Conservation (phyloP, 2,113 vertebrate species). For the Lagopus muta region DNA sequence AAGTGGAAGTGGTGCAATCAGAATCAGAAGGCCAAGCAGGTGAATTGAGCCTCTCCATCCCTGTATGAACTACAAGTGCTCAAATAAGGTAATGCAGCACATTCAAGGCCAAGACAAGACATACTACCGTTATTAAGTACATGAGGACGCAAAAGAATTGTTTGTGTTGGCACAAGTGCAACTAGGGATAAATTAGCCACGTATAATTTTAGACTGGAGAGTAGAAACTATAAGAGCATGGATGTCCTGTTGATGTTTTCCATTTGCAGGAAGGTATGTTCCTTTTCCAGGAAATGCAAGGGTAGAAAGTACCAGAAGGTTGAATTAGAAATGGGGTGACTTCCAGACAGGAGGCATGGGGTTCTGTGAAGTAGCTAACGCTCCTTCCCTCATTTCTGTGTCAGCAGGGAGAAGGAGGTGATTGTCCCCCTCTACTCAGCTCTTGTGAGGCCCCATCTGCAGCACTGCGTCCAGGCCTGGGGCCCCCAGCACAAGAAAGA, state of each 20-base stretch:
- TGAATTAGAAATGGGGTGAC: not conserved
- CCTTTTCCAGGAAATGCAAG: not conserved
- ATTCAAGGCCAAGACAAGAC: not conserved
- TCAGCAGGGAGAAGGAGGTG: too few species aligned
- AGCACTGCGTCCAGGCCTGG: too few species aligned
- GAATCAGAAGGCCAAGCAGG: rapidly evolving
- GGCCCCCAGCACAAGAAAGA: too few species aligned
- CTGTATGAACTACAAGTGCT: not conserved
- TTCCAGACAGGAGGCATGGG: not conserved
- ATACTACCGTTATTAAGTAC: not conserved
- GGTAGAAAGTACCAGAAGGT: not conserved
- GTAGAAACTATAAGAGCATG: not conserved
- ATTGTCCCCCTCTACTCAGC: too few species aligned
- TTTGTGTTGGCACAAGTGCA: not conserved
- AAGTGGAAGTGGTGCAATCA: not conserved
- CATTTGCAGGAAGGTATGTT: not conserved
- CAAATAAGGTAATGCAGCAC: rapidly evolving
- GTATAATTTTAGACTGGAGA: not conserved
- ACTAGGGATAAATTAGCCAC: not conserved
- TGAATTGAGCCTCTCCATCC: not conserved
- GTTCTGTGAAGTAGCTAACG: not conserved
- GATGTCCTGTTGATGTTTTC: not conserved
- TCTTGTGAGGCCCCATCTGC: too few species aligned
- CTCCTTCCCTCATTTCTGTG: not conserved
- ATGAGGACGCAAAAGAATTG: not conserved